A percentile compares a stretch with the other conserved stretches of the same genome.
Evolutionary conservation across 2,797 vertebrate species (phyloP).

Genomic region (Oryzias sinensis): DNA sequence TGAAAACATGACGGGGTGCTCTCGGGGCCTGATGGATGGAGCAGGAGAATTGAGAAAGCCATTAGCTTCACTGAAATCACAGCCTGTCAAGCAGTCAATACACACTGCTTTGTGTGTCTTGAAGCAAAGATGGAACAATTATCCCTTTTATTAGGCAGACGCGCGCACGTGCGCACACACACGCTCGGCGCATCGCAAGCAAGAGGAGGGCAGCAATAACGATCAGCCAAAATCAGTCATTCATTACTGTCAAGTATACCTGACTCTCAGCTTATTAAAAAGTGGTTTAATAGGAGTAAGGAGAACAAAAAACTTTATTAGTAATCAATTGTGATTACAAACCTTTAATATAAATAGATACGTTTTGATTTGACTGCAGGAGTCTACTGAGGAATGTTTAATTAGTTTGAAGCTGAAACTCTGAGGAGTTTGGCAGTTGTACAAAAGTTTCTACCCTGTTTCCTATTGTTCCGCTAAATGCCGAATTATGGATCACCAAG

Average conservation of each 20-base stretch:
- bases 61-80: slow-evolving; percentile 78
- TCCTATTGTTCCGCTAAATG: slow-evolving; percentile 15
- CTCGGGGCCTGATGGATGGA: slow-evolving; percentile 77
- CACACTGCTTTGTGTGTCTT: slow-evolving; percentile 81
- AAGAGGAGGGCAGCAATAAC: slow-evolving; percentile 76
- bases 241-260: slow-evolving; percentile 85
- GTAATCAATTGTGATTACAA: slow-evolving; percentile 84
- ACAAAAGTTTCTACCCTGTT: slow-evolving; percentile 10
- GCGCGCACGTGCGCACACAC: slow-evolving; percentile 12
- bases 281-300: slow-evolving; percentile 74
- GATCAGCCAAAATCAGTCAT: slow-evolving; percentile 82
- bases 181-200: slow-evolving; percentile 19
- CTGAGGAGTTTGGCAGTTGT: slow-evolving; percentile 8
- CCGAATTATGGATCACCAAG: slow-evolving; percentile 12
- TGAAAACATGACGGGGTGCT: slow-evolving; percentile 79
- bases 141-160: slow-evolving; percentile 80
- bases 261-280: slow-evolving; percentile 85
- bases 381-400: too few relatives aligned
- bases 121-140: slow-evolving; percentile 83
- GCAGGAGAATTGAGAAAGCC: slow-evolving; percentile 82
- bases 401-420: neutral
- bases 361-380: slow-evolving; percentile 31
- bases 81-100: slow-evolving; percentile 84
- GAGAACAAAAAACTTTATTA: slow-evolving; percentile 81
- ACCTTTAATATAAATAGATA: slow-evolving; percentile 69